A percentile compares a stretch with the other conserved stretches of the same genome.
phyloP scores from a whole-genome alignment of 2,113 vertebrate species.

The Chinchilla lanigera region DNA sequence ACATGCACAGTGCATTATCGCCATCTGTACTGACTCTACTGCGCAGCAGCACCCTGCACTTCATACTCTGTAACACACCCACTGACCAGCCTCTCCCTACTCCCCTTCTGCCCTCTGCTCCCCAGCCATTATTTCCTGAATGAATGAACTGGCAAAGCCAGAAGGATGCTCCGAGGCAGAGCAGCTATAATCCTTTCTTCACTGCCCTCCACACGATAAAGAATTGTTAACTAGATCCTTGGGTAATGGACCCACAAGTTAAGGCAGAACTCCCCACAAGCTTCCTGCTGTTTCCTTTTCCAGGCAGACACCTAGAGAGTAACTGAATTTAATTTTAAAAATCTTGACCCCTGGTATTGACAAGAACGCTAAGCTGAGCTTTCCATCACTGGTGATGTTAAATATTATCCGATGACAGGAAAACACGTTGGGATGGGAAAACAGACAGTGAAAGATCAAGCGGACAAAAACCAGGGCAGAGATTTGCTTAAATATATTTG shows the following conservation, averaged over 20 bases:
- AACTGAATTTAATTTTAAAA: constrained; percentile 44
- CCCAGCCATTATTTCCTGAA: neutral
- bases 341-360: neutral
- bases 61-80: neutral
- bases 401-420: constrained; percentile 13
- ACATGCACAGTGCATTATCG: too few species aligned
- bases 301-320: neutral
- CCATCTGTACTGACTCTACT: too few species aligned
- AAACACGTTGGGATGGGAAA: neutral
- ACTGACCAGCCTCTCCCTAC: neutral
- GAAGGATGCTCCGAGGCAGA: neutral
- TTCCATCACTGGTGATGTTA: neutral
- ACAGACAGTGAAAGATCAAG: neutral
- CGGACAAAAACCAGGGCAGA: neutral
- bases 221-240: neutral
- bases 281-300: neutral
- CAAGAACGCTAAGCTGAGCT: neutral
- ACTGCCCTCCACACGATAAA: neutral
- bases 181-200: neutral
- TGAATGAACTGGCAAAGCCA: neutral
- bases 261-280: neutral
- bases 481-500: neutral
- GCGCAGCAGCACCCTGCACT: too few species aligned
- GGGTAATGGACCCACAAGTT: neutral
- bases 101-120: neutral